Evolutionary conservation across 2,888 invertebrate species (phyloP), one percentile per base, ranked within the genome.

Genomic region (Physocephala rufipes): DNA sequence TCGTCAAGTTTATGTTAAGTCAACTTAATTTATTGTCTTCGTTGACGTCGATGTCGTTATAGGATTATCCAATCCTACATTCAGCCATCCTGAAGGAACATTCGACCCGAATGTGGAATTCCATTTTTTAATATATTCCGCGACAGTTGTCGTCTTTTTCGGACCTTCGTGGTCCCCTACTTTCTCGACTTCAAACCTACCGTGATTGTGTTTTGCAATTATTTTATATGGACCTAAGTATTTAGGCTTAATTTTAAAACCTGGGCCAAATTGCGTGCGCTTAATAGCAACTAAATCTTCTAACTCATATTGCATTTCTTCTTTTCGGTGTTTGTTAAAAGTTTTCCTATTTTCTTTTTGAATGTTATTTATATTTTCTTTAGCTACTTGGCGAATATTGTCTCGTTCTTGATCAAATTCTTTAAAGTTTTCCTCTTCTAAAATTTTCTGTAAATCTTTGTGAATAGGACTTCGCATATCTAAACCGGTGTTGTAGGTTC

Each of bases 11-110:
- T 15, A 1, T 15, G 12, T 15, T 16, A 47, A 15, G 47, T 1
- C 13, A 12, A 47, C 1, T 15, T 16, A 1, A 15, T 15, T 24
- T 16, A 47, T 45, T 51, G 65, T 61, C 72, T 73, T 53, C 65
- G 69, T 70, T 61, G 36, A 70, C 49, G 53, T 47, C 19, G 28
- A 67, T 66, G 5, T 61, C 58, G 58, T 45, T 64, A 70, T 5
- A 43, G 36, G 16, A 5, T 26, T 45, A 67, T 26, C 24, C 51
- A 19, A n/a, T n/a, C 1, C 12, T 47, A 47, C 47, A 47, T 47
- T 71, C 36, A 63, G 2, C 47, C 55, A 71, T 71, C 62, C 71
- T n/a, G n/a, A n/a, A n/a, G n/a, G n/a, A n/a, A n/a, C n/a, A n/a
- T n/a, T n/a, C n/a, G n/a, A n/a, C n/a, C n/a, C n/a, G n/a, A n/a